Conservation (phyloP, 2,113 vertebrate species). For the Planiliza haematocheilus region DNA sequence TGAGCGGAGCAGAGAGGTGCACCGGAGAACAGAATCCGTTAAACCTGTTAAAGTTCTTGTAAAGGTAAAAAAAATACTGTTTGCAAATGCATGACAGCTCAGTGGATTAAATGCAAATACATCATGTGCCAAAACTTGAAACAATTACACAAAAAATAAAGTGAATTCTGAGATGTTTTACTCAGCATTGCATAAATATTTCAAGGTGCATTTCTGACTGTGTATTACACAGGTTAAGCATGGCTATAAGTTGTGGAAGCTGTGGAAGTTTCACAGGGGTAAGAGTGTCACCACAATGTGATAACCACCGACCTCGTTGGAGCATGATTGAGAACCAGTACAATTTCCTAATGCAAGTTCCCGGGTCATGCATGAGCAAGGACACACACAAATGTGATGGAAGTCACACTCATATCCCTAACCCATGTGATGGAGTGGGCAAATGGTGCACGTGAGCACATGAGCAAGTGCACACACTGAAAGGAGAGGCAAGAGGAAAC, state of each 20-base stretch:
- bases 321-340: background rate
- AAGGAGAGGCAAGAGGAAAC: constrained; percentile 12
- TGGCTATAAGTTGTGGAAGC: too few species aligned
- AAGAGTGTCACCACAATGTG: too few species aligned
- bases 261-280: too few species aligned
- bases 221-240: too few species aligned
- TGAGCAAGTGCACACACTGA: background rate
- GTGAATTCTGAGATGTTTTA: too few species aligned
- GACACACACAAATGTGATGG: background rate
- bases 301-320: background rate
- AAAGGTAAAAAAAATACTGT: background rate
- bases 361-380: background rate
- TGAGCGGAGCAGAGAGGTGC: constrained; percentile 3
- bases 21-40: background rate
- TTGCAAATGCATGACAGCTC: constrained; percentile 4
- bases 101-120: background rate
- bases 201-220: too few species aligned
- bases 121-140: background rate
- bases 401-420: background rate
- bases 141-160: too few species aligned
- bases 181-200: too few species aligned
- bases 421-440: constrained; percentile 14
- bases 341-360: background rate
- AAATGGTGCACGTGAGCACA: background rate
- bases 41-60: constrained; percentile 11